These are phyloP conservation scores for Brachionus sp. DNA, from an alignment of 1,140 invertebrate genomes.

Conservation along the genomic window DNA sequence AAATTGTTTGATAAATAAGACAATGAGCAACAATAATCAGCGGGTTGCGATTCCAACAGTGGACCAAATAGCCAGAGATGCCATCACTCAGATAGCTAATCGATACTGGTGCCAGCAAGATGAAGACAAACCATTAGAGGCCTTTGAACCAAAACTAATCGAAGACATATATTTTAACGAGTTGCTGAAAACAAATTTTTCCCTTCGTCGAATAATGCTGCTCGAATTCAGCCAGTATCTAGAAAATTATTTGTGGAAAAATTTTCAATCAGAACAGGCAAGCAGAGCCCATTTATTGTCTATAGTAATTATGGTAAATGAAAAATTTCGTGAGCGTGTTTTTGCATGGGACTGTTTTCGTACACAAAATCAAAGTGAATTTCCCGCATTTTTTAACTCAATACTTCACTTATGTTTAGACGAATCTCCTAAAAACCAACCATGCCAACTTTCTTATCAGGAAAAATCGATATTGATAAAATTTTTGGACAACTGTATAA, in stretches of 20 bases:
- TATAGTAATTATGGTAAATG: constrained; percentile 94
- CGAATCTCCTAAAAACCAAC: constrained; percentile 56
- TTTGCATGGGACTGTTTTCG: constrained; percentile 78
- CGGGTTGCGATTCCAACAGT: constrained; percentile 63
- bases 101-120: neutral
- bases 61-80: constrained; percentile 76
- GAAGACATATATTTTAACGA: constrained; percentile 60
- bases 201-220: constrained; percentile 83
- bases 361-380: constrained; percentile 76
- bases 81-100: constrained; percentile 64
- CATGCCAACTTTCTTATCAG: constrained; percentile 61
- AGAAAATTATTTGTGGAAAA: constrained; percentile 94
- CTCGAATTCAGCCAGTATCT: constrained; percentile 92
- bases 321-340: constrained; percentile 93
- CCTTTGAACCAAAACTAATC: constrained; percentile 52
- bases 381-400: constrained; percentile 79
- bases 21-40: neutral
- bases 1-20: neutral
- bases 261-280: constrained; percentile 66
- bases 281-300: constrained; percentile 76
- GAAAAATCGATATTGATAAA: constrained; percentile 83
- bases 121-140: neutral
- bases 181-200: constrained; percentile 65
- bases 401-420: constrained; percentile 71
- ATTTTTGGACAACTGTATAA: constrained; percentile 92